These are phyloP conservation scores for Pangasianodon gigas DNA, from an alignment of 2,113 vertebrate genomes.

Conservation along the genomic window DNA sequence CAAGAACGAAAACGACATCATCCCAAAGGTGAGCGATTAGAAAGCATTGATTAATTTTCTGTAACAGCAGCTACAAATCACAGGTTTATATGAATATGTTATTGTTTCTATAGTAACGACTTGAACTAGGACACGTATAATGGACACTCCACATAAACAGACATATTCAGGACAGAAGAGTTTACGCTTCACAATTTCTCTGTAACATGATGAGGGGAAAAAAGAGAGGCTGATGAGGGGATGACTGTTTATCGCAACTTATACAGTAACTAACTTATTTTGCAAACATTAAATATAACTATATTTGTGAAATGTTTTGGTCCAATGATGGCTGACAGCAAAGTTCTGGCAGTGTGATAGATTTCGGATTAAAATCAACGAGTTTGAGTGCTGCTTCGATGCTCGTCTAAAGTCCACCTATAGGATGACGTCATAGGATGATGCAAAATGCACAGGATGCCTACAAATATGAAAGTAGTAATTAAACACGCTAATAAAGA, in stretches of 20 bases:
- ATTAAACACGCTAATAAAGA: not conserved
- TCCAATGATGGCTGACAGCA: not conserved
- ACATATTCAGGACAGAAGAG: not conserved
- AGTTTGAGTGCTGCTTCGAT: not conserved
- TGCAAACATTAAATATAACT: not conserved
- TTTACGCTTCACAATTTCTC: not conserved
- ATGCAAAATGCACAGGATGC: too few species aligned
- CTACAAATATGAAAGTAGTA: not conserved
- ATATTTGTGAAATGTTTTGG: too few species aligned
- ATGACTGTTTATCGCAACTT: too few species aligned
- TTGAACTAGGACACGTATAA: too few species aligned
- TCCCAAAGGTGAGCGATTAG: slow-evolving; percentile 81
- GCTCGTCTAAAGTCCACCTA: not conserved
- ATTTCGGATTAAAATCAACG: too few species aligned
- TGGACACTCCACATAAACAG: not conserved
- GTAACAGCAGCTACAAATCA: not conserved
- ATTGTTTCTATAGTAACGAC: not conserved
- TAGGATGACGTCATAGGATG: not conserved
- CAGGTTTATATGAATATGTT: not conserved
- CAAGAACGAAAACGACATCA: slow-evolving; percentile 96
- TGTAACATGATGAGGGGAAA: not conserved
- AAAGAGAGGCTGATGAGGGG: not conserved
- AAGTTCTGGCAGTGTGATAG: too few species aligned
- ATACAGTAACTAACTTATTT: not conserved
- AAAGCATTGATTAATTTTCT: not conserved